Percentiles rank a stretch among this genome's conserved stretches.
Conservation (phyloP, 1,140 invertebrate genomes). For the Zaprionus tsacasi region DNA sequence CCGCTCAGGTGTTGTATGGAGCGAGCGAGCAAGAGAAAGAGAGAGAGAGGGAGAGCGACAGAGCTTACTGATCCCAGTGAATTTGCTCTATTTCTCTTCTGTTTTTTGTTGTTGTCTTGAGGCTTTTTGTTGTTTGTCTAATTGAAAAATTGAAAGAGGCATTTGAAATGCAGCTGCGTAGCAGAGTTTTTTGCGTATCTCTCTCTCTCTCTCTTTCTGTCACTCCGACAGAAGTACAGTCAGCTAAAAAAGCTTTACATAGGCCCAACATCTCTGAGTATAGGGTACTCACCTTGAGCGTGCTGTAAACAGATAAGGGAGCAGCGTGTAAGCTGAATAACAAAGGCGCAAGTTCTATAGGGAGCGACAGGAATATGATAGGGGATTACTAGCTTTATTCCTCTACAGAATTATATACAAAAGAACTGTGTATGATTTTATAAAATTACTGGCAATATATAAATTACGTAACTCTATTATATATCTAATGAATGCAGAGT, state of each 20-base stretch:
- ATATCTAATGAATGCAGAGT: no score
- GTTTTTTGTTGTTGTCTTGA: slow-evolving; percentile 18
- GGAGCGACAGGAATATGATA: neutral
- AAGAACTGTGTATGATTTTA: no score
- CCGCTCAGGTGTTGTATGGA: neutral
- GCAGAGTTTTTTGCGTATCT: neutral
- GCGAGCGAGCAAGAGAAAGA: neutral
- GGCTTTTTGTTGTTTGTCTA: slow-evolving; percentile 53
- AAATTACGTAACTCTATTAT: no score
- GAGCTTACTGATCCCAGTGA: slow-evolving; percentile 29
- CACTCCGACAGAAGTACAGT: slow-evolving; percentile 51
- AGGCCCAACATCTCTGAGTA: neutral
- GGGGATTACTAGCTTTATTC: no score
- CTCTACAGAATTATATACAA: no score
- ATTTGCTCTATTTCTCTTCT: slow-evolving; percentile 71
- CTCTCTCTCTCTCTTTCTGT: neutral
- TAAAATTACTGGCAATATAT: no score
- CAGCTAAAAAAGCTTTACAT: slow-evolving; percentile 32
- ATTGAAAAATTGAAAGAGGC: slow-evolving; percentile 65
- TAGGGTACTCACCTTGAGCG: neutral
- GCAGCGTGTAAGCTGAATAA: neutral
- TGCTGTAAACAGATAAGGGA: slow-evolving; percentile 1
- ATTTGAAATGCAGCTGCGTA: slow-evolving; percentile 79
- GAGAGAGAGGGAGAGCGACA: slow-evolving; percentile 1
- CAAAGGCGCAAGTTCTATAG: neutral